These are phyloP conservation scores for Zaprionus gabonicus DNA, from an alignment of 1,140 invertebrate genomes.

Conservation along the genomic window DNA sequence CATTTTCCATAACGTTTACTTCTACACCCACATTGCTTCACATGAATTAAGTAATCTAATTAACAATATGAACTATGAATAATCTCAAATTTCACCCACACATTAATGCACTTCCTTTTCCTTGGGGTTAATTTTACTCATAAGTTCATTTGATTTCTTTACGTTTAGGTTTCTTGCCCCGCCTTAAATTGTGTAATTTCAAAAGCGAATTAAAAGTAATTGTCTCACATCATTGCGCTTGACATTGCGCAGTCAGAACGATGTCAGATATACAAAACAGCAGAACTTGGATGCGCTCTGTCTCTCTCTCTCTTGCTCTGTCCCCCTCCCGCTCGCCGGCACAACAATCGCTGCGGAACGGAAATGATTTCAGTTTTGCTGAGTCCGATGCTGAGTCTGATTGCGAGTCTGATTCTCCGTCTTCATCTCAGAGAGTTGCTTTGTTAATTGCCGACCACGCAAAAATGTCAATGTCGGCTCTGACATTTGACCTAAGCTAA, in stretches of 20 bases:
- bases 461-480: constrained; percentile 38
- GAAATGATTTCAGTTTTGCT: constrained; percentile 61
- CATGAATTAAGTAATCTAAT: neutral
- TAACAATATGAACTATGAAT: neutral
- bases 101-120: neutral
- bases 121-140: neutral
- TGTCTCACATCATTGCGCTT: constrained; percentile 76
- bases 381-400: constrained; percentile 10
- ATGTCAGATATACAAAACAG: constrained; percentile 23
- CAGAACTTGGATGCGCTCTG: constrained; percentile 17
- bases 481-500: constrained; percentile 62
- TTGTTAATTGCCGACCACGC: constrained; percentile 69
- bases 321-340: constrained; percentile 1
- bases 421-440: constrained; percentile 43
- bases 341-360: constrained; percentile 33
- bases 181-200: constrained; percentile 50
- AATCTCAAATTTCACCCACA: neutral
- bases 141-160: neutral
- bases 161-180: neutral
- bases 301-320: neutral
- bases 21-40: too few relatives aligned
- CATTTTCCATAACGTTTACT: too few relatives aligned
- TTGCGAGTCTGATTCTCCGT: neutral
- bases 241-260: constrained; percentile 59
- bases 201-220: constrained; percentile 69